Base-by-base conservation (phyloP, 2,888 invertebrate genomes). In the Drosophila phalerata region DNA sequence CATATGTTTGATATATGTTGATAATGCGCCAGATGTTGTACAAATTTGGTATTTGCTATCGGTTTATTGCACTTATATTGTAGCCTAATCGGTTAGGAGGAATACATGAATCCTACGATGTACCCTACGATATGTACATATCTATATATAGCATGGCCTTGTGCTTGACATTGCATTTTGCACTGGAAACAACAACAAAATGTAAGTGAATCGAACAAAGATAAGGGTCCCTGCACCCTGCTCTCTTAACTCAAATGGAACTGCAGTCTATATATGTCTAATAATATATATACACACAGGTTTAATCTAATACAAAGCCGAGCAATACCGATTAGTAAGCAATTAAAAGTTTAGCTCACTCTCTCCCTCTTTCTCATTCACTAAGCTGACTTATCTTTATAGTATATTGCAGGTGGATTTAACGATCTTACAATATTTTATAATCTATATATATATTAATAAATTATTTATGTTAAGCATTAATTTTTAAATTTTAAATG, bases 91-190 rank as follows among this genome's bases (percentile, higher is more conserved):
- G 57, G 15, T 28, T 38, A 38, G 25, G 9, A 58, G 48, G 58
- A 58, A 51, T 13, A 37, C 45, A 22, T 32, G 8, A 25, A 32
- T 5, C 5, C 11, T 19, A n/a, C 28, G 40, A 58, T 28, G 17
- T 10, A 13, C 42, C 42, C 22, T 22, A 22, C 22, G 22, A 17
- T 22, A 43, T 43, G 11, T 22, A n/a, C 9, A 28, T 28, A 32
- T n/a, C 40, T 55, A 19, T 53, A 48, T 43, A 28, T 53, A 48
- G 58, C 71, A 65, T 47, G 65, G 65, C 61, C 65, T 55, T 76
- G 71, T n/a, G 48, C 47, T 61, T 61, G 76, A 55, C 73, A 65
- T 53, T 75, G 73, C 55, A 64, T 19, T 42, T 25, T 37, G 49
- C 40, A 30, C 32, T 34, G 17, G 13, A 25, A 47, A 17, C 15